Percentiles rank a stretch among this genome's conserved stretches.
Conservation (phyloP, 1,140 invertebrate genomes). For the Telenomus remus region DNA sequence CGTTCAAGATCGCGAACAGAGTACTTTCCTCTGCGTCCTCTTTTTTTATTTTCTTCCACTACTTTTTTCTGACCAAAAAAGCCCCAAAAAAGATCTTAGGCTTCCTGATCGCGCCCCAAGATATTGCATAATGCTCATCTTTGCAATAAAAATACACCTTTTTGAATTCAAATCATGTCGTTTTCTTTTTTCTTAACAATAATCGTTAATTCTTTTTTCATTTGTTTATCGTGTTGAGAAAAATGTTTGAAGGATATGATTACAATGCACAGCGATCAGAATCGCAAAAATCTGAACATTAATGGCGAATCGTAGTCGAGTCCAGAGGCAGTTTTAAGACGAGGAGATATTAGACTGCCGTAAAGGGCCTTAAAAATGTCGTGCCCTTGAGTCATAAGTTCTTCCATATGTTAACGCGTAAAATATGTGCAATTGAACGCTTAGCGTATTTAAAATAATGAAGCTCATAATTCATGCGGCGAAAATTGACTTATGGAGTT, state of each 20-base stretch:
- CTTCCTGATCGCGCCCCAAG: too few species aligned
- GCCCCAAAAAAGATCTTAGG: too few species aligned
- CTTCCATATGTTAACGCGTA: constrained; percentile 34
- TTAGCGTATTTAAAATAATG: constrained; percentile 37
- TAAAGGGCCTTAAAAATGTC: constrained; percentile 53
- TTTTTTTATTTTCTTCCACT: too few species aligned
- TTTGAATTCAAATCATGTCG: too few species aligned
- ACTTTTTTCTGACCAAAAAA: too few species aligned
- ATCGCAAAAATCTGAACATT: constrained; percentile 46
- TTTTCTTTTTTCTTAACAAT: too few species aligned
- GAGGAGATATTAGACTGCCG: constrained; percentile 57
- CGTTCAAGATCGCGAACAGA: background rate
- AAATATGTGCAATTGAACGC: constrained; percentile 35
- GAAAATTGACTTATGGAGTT: background rate
- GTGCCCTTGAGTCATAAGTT: constrained; percentile 48
- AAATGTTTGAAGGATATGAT: too few species aligned
- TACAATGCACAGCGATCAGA: constrained; percentile 40
- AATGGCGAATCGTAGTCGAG: constrained; percentile 43
- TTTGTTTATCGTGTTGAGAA: too few species aligned
- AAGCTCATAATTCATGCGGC: constrained; percentile 31
- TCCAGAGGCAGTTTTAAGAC: constrained; percentile 47
- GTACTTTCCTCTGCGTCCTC: too few species aligned
- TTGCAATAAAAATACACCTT: too few species aligned
- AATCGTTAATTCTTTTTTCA: too few species aligned
- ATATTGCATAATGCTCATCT: too few species aligned